Percentiles rank a stretch among this genome's conserved stretches.
phyloP scores from a whole-genome alignment of 1,140 invertebrate species.

The Maconellicoccus hirsutus region DNA sequence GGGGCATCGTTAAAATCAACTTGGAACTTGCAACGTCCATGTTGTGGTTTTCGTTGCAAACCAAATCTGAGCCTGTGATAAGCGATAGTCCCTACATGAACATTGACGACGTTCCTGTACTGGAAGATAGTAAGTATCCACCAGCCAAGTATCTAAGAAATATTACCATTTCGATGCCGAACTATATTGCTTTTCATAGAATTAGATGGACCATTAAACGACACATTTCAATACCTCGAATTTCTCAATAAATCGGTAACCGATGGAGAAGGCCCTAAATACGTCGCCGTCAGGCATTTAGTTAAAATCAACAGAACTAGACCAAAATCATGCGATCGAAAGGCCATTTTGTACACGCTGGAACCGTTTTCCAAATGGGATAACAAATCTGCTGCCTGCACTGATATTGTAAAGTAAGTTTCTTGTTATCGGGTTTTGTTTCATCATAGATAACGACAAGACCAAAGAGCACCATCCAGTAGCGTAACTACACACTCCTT shows the following conservation, averaged over 20 bases:
- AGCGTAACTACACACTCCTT: no score
- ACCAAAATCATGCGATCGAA: slow-evolving; percentile 64
- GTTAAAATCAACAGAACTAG: slow-evolving; percentile 60
- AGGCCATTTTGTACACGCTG: slow-evolving; percentile 42
- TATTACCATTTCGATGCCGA: no score
- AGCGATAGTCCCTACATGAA: background rate
- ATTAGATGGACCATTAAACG: no score
- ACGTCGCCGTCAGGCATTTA: background rate
- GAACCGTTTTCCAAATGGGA: background rate
- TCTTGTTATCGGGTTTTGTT: no score
- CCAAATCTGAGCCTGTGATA: slow-evolving; percentile 13
- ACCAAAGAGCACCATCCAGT: background rate
- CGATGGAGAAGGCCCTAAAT: slow-evolving; percentile 25
- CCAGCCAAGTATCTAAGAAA: no score
- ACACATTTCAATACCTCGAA: no score
- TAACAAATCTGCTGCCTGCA: background rate
- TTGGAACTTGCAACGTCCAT: slow-evolving; percentile 24
- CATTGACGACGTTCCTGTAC: background rate
- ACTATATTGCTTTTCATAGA: no score
- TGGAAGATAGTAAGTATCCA: slow-evolving; percentile 24
- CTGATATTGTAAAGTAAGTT: background rate
- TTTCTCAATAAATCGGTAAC: no score
- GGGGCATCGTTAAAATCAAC: slow-evolving; percentile 34
- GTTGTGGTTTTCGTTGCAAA: background rate
- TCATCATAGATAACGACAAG: no score